A percentile compares a stretch with the other conserved stretches of the same genome.
Evolutionary conservation across 1,140 invertebrate species (phyloP).

Genomic region (Dreissena rostriformis): DNA sequence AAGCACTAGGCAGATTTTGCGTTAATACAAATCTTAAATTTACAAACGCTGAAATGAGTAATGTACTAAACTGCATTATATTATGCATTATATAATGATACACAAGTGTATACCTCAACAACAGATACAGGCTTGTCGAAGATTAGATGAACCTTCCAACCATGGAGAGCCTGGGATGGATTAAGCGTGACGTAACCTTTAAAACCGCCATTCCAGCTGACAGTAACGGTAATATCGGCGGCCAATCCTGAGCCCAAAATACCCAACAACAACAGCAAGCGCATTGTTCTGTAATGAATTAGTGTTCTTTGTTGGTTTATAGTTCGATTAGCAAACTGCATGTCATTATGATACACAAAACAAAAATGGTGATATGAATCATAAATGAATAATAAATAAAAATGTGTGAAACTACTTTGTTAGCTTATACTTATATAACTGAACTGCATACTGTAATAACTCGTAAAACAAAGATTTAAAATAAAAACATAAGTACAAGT

Average conservation of each 20-base stretch:
- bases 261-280: not conserved
- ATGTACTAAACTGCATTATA: too few species aligned
- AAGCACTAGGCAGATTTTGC: not conserved
- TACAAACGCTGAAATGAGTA: not conserved
- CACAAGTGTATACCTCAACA: conserved; percentile 55
- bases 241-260: not conserved
- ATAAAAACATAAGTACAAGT: not conserved
- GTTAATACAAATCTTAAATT: not conserved
- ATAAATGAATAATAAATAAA: too few species aligned
- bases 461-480: too few species aligned
- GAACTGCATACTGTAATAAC: too few species aligned
- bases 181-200: conserved; percentile 56
- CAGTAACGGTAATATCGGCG: conserved; percentile 21
- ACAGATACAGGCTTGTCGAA: conserved; percentile 57
- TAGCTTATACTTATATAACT: too few species aligned
- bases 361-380: too few species aligned
- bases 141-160: conserved; percentile 59
- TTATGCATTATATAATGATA: too few species aligned
- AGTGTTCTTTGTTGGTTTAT: too few species aligned
- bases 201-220: conserved; percentile 61
- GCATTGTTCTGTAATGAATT: conserved; percentile 1
- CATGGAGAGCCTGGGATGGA: conserved; percentile 49
- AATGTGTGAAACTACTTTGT: too few species aligned
- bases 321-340: too few species aligned
- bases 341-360: too few species aligned